Base-by-base conservation (phyloP, 2,113 vertebrate species). In the Sylvietta virens region DNA sequence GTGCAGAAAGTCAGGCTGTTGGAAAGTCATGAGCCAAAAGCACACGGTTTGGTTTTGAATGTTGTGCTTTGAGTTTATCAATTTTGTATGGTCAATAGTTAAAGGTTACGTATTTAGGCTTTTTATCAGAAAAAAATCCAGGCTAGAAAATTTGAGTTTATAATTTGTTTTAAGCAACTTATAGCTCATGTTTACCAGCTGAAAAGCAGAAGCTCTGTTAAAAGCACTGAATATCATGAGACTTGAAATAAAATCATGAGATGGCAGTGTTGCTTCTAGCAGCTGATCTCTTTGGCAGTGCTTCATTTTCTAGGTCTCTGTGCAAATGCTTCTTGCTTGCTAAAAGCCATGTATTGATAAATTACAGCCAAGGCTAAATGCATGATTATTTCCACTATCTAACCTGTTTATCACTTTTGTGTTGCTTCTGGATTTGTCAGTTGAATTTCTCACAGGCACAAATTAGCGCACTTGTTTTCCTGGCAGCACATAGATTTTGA, bases 231-330 rank as follows among this genome's bases (percentile, higher is more conserved):
- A 47, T 92, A 66, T 92, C 71, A 90, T 95, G 74, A 95, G 69
- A 80, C 78, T 91, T 88, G 84, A 92, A 92, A 85, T 57, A 92
- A 95, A 94, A 95, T 95, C 94, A 95, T 95, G 95, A 97, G 96
- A 96, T 96, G 95, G 95, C 96, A 96, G 95, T 96, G 79, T 97
- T 97, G 95, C 91, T 93, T 95, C 85, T 97, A 93, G 87, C 79
- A 93, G 94, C 95, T 90, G 90, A 92, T 97, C 71, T 81, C 90
- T 93, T 82, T 95, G 94, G 85, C 79, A 71, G 47, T 53, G 56
- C 85, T 96, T 97, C 37, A 17, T 95, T 86, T 96, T 83, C 79
- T 83, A 81, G 47, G 53, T 95, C 76, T 92, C 85, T 28, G 37
- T 80, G 67, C 67, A 93, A 95, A 86, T 45, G 85, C 44, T 45